These are phyloP conservation scores for Cerceris rybyensis DNA, from an alignment of 2,888 invertebrate species.

Conservation along the genomic window DNA sequence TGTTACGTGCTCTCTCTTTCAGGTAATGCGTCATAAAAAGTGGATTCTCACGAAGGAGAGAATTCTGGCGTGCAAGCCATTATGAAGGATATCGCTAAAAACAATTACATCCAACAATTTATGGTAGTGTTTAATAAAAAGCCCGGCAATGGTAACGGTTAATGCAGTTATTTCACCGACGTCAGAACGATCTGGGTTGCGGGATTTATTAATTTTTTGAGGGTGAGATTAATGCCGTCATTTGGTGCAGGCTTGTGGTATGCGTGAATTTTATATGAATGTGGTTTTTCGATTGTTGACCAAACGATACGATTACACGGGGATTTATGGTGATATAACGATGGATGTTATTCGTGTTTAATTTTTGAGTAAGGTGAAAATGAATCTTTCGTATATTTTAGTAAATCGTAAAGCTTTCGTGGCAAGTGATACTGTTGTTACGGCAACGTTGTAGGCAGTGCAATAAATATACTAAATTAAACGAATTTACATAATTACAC, in stretches of 20 bases:
- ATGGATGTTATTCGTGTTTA: background rate
- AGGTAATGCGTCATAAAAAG: slow-evolving; percentile 51
- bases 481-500: background rate
- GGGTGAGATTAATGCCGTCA: background rate
- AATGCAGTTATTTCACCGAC: slow-evolving; percentile 39
- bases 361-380: too few relatives aligned
- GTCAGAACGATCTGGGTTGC: slow-evolving; percentile 12
- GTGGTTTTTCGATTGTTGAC: background rate
- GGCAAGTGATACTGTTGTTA: background rate
- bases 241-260: background rate
- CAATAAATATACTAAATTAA: background rate
- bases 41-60: slow-evolving; percentile 19
- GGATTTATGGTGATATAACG: background rate
- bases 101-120: slow-evolving; percentile 48
- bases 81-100: slow-evolving; percentile 41
- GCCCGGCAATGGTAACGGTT: slow-evolving; percentile 37
- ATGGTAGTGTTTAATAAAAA: slow-evolving; percentile 49
- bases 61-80: slow-evolving; percentile 25
- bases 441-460: background rate
- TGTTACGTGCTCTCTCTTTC: slow-evolving; percentile 39
- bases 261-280: background rate
- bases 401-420: background rate
- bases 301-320: background rate
- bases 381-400: too few relatives aligned
- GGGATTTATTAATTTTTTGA: slow-evolving; percentile 26